Evolutionary conservation across 2,113 vertebrate species (phyloP).

Genomic region (Chionodraco myersi): DNA sequence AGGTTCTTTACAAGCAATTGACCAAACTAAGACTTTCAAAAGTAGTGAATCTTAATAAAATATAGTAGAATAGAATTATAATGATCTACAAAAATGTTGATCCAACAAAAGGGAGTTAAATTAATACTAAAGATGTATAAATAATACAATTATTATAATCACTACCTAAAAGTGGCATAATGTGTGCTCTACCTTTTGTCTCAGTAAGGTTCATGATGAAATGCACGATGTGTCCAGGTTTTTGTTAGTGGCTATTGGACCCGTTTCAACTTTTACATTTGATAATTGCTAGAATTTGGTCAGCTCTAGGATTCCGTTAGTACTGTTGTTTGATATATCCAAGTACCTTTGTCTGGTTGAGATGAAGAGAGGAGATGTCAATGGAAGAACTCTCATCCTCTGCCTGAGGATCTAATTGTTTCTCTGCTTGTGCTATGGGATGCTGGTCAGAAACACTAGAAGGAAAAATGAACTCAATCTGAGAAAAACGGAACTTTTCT

Average conservation of each 20-base stretch:
- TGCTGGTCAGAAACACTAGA: slow-evolving; percentile 46
- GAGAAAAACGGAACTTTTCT: not conserved
- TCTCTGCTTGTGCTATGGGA: slow-evolving; percentile 31
- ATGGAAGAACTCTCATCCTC: slow-evolving; percentile 18
- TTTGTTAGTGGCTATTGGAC: not conserved
- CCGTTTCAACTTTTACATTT: not conserved
- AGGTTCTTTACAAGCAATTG: too few species aligned
- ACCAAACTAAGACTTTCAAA: too few species aligned
- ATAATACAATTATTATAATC: too few species aligned
- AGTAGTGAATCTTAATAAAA: too few species aligned
- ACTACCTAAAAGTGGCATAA: too few species aligned
- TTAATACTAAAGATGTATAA: too few species aligned
- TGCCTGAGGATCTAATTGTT: slow-evolving; percentile 21
- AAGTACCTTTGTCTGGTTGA: slow-evolving; percentile 49
- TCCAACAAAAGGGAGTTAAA: too few species aligned
- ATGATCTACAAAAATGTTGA: too few species aligned
- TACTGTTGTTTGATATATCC: not conserved
- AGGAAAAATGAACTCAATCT: slow-evolving; percentile 4
- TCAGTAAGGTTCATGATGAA: too few species aligned
- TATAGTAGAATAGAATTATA: too few species aligned
- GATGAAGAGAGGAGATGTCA: slow-evolving; percentile 48
- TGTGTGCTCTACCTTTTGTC: too few species aligned
- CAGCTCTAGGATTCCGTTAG: not conserved
- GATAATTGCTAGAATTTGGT: not conserved
- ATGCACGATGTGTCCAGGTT: not conserved